phyloP scores from a whole-genome alignment of 2,888 invertebrate genomes.

The Panzeria rudis region DNA sequence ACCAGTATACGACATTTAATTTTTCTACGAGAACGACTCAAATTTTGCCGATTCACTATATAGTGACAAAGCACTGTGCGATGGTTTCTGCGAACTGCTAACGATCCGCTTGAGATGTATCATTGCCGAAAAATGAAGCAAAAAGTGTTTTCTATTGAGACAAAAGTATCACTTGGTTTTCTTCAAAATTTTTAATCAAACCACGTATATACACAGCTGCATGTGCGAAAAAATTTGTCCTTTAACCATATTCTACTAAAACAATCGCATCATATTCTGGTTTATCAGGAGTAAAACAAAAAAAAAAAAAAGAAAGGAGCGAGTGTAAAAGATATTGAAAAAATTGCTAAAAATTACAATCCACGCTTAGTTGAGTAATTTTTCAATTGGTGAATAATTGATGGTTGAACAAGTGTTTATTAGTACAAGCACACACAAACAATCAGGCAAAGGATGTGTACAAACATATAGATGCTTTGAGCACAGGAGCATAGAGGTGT shows the following conservation, averaged over 20 bases:
- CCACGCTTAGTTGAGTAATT: constrained; percentile 81
- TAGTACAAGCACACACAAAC: constrained; percentile 46
- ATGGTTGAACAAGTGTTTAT: constrained; percentile 76
- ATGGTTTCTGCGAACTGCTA: no score
- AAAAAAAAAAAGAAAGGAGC: constrained; percentile 8
- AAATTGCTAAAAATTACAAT: constrained; percentile 66
- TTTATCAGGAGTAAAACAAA: constrained; percentile 30
- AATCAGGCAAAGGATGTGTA: neutral
- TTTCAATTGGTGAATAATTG: constrained; percentile 83
- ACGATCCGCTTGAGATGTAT: no score
- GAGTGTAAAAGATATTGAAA: constrained; percentile 39
- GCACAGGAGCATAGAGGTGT: constrained; percentile 23
- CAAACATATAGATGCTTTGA: neutral
- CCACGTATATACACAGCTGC: neutral
- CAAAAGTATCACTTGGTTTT: no score
- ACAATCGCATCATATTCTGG: constrained; percentile 57
- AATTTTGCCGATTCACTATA: no score
- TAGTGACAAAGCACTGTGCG: no score
- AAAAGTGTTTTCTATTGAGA: no score
- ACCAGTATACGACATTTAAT: no score
- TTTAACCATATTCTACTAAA: constrained; percentile 26
- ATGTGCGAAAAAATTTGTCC: constrained; percentile 5
- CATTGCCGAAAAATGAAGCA: no score
- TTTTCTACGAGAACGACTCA: no score
- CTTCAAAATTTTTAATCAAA: neutral